phyloP scores from a whole-genome alignment of 2,888 invertebrate species.

The Heliconius erato region DNA sequence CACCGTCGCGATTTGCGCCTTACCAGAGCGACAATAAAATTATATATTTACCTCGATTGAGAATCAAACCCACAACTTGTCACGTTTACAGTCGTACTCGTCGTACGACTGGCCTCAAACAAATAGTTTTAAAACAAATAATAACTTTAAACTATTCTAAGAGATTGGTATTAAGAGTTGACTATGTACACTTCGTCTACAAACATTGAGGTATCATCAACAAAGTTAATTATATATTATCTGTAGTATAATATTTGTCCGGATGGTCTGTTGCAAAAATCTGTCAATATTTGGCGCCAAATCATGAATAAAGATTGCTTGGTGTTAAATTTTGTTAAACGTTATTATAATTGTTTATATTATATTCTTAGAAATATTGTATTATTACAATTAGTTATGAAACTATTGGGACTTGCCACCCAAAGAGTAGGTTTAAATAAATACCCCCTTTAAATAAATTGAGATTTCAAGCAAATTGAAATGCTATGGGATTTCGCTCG shows the following conservation, averaged over 20 bases:
- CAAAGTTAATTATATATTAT: slow-evolving; percentile 36
- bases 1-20: too few species aligned
- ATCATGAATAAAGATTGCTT: slow-evolving; percentile 21
- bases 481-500: background rate
- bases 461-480: background rate
- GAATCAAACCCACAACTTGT: too few species aligned
- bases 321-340: too few species aligned
- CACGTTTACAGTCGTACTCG: too few species aligned
- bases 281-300: slow-evolving; percentile 46
- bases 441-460: background rate
- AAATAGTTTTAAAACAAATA: background rate
- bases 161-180: background rate
- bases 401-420: too few species aligned
- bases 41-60: too few species aligned
- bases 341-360: too few species aligned
- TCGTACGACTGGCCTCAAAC: background rate
- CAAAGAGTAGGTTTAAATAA: too few species aligned
- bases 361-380: too few species aligned
- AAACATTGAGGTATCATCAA: slow-evolving; percentile 21
- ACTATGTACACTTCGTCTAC: slow-evolving; percentile 9
- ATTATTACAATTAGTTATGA: too few species aligned
- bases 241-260: slow-evolving; percentile 33
- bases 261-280: slow-evolving; percentile 13
- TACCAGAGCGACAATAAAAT: too few species aligned
- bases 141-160: background rate